Evolutionary conservation across 2,113 vertebrate species (phyloP), one percentile per base, ranked within the genome.

Genomic region (Psilopsiagon aurifrons): DNA sequence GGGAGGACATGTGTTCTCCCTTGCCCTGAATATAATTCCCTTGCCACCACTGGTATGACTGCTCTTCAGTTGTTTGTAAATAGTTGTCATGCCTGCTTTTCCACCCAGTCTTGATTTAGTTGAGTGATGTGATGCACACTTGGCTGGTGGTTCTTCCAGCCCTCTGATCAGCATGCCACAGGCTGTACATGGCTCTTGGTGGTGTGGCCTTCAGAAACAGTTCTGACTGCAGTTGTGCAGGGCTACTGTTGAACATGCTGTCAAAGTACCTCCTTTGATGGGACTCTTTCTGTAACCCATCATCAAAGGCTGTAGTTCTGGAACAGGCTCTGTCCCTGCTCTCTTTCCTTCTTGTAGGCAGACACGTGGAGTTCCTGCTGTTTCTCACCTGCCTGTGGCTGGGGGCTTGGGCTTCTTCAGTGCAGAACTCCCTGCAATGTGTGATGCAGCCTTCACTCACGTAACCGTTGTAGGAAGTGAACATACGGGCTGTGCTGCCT

Each of bases 81-180:
- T 86, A 73, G 83, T 64, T 88, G 83, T 88, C 81, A 85, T 77
- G 92, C 83, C 92, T 91, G n/a, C 91, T 78, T 95, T 95, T 93
- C 52, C 90, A 85, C 59, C 35, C 60, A 57, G 60, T 86, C 88
- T 86, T 16, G 33, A 75, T 90, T 92, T 90, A 79, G 94, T 17
- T 3, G 11, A 17, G 52, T 44, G 51, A 78, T 86, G 90, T 49
- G 90, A 24, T 83, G 85, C 33, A 28, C 16, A 2, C 18, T 35
- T 59, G 49, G 27, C 51, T 63, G 4, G 39, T 80, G 81, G 60
- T 63, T 91, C 29, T 84, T 31, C 23, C 29, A 60, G 41, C 46
- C 49, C 28, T 75, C 73, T 68, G 69, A 16, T 57, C 35, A 39
- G 57, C 52, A 22, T 66, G 49, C 60, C 57, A 0, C 67, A 14